Base-by-base conservation (phyloP, 2,113 vertebrate genomes). In the Ceuthmochares aereus region DNA sequence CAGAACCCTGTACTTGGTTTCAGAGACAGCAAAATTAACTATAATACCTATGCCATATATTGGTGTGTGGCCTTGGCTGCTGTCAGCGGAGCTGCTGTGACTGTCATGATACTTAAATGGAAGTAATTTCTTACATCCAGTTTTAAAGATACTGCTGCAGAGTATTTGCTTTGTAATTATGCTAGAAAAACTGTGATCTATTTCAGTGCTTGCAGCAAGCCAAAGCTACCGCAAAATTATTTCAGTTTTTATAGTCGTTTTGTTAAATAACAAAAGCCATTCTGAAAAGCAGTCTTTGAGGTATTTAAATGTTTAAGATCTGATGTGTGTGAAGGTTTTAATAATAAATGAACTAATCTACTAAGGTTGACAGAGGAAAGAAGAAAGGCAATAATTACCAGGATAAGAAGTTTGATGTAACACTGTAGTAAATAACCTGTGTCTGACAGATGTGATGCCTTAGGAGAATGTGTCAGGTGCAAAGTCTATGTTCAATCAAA, bases 201-300 rank as follows among this genome's bases (percentile, higher is more conserved):
- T 88, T 90, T 82, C 83, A 74, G 82, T 60, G 5, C 78, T 93
- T 92, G 80, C 94, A 92, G 90, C 70, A 89, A 95, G 34, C 37
- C 27, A 34, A 79, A 91, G 51, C 19, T 52, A 70, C 43, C 63
- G 75, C 54, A 68, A 79, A 93, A 49, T 45, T 51, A 18, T 90
- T 45, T 86, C 25, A 22, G 20, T 63, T 21, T 69, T 86, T 67
- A 27, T 67, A 29, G 29, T 54, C 91, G 29, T 54, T 92, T 91
- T 43, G 34, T 64, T 59, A 10, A 79, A n/a, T 91, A 87, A 51
- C 32, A 43, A 76, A 73, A 55, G 17, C 52, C 37, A 40, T 63
- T 56, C 19, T 86, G 30, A 59, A 84, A 37, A 42, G 47, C 43
- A 4, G 7, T 83, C 34, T 83, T 68, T 81, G 60, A 26, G 10